Percentiles rank a stretch among this genome's conserved stretches.
Conservation (phyloP, 2,113 vertebrate genomes). For the Megatriorchis doriae region DNA sequence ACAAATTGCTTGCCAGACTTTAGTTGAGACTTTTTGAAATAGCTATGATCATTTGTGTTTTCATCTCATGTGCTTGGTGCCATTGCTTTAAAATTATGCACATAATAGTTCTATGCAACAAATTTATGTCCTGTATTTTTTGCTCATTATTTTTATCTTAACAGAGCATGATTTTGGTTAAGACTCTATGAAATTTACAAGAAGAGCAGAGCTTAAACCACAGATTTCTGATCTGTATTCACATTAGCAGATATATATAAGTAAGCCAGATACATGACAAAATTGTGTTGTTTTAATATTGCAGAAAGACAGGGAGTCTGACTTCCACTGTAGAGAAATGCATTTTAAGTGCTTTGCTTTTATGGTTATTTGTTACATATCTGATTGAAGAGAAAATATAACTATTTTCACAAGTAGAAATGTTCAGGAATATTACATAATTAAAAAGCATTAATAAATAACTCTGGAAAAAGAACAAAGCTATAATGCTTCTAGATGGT, state of each 20-base stretch:
- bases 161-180: background rate
- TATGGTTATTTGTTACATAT: background rate
- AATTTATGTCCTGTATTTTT: background rate
- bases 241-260: background rate
- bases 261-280: background rate
- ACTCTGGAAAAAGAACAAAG: background rate
- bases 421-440: background rate
- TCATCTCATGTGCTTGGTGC: background rate
- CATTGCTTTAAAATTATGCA: background rate
- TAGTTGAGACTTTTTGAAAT: background rate
- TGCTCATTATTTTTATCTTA: background rate
- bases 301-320: background rate
- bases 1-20: background rate
- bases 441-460: background rate
- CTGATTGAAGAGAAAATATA: background rate
- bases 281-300: background rate
- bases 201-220: background rate
- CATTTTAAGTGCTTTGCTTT: background rate
- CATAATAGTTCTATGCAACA: background rate
- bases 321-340: background rate
- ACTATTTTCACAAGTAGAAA: background rate
- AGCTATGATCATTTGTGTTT: background rate
- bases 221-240: background rate
- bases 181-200: background rate
- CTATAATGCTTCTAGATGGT: background rate